These are phyloP conservation scores for Typhlichthys subterraneus DNA, from an alignment of 2,797 vertebrate genomes.

Conservation along the genomic window DNA sequence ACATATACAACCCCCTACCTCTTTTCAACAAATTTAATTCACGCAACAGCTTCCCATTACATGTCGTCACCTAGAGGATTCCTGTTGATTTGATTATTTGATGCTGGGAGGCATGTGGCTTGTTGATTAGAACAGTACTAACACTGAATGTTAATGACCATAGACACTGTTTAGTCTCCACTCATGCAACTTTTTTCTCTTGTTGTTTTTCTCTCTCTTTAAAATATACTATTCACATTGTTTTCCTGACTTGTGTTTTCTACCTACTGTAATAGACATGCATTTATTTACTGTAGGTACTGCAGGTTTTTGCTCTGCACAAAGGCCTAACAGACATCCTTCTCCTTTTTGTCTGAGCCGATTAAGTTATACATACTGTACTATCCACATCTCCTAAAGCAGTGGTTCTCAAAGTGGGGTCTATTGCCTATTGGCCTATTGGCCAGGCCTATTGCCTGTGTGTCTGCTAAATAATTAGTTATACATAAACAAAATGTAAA, in stretches of 20 bases:
- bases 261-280: neutral
- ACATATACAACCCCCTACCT: constrained; percentile 11
- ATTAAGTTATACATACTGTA: neutral
- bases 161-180: constrained; percentile 48
- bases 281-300: too few relatives aligned
- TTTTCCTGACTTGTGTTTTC: constrained; percentile 11
- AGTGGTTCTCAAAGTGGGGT: too few relatives aligned
- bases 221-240: constrained; percentile 24
- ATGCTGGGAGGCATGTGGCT: constrained; percentile 75
- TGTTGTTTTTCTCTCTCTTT: neutral
- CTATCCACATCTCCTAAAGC: constrained; percentile 2
- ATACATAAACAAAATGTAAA: too few relatives aligned
- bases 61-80: constrained; percentile 76
- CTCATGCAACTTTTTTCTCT: constrained; percentile 16
- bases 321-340: neutral
- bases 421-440: too few relatives aligned
- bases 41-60: constrained; percentile 57
- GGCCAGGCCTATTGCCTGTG: neutral
- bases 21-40: constrained; percentile 72
- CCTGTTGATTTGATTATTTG: constrained; percentile 76
- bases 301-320: too few relatives aligned
- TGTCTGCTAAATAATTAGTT: too few relatives aligned
- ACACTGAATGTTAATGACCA: constrained; percentile 76
- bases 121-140: constrained; percentile 78
- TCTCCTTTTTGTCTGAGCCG: neutral